Evolutionary conservation across 2,797 vertebrate genomes (phyloP).

Genomic region (Mallotus villosus): DNA sequence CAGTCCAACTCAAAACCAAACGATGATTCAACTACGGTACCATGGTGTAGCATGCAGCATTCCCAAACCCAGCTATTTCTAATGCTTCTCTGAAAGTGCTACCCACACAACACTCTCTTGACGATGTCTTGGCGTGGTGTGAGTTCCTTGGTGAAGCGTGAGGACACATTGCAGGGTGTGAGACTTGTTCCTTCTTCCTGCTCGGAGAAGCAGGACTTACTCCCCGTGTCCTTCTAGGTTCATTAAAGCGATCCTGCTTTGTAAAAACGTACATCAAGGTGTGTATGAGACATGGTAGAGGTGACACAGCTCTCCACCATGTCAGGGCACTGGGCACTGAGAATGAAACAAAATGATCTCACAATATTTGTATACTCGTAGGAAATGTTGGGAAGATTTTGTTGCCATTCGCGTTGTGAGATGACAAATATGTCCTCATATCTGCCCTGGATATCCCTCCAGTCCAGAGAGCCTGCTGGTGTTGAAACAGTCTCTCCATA

Average conservation of each 20-base stretch:
- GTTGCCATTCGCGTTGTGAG: conserved; percentile 48
- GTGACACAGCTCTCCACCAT: no score
- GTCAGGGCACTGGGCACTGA: no score
- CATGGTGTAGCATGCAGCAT: neutral
- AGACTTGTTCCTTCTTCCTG: no score
- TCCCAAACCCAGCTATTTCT: neutral
- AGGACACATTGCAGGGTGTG: no score
- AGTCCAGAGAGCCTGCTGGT: conserved; percentile 15
- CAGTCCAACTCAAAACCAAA: neutral
- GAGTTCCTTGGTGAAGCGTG: no score
- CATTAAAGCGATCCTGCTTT: no score
- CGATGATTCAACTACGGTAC: neutral
- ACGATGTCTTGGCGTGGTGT: no score
- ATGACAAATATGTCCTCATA: conserved; percentile 28
- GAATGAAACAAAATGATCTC: neutral
- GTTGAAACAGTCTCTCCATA: conserved; percentile 34
- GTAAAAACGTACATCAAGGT: no score
- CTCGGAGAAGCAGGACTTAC: no score
- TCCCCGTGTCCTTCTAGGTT: no score
- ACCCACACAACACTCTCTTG: no score
- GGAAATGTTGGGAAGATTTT: conserved; percentile 26
- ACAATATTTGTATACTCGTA: neutral
- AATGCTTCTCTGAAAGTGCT: neutral
- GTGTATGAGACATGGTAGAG: no score
- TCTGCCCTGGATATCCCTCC: conserved; percentile 22